Percentiles rank a stretch among this genome's conserved stretches.
These are phyloP conservation scores for Plectropomus leopardus DNA, from an alignment of 2,113 vertebrate genomes.

Conservation along the genomic window DNA sequence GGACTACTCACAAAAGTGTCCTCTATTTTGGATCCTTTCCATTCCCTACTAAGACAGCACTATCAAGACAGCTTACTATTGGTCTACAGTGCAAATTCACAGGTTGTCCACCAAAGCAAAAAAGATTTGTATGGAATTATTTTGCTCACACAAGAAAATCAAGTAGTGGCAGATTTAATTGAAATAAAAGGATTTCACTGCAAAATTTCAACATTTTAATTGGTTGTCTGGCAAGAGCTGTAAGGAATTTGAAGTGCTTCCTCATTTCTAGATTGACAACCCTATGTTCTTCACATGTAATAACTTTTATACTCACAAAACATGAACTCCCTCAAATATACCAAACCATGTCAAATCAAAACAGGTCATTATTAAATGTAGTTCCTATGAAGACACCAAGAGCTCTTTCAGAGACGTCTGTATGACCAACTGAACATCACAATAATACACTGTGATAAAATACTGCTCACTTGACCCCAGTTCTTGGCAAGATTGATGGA, in stretches of 20 bases:
- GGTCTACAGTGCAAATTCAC: too few species aligned
- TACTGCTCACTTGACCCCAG: conserved; percentile 7
- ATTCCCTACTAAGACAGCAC: too few species aligned
- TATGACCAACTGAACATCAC: neutral
- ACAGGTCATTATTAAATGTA: neutral
- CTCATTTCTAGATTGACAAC: neutral
- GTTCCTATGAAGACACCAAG: neutral
- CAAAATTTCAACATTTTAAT: neutral
- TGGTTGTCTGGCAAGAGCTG: neutral
- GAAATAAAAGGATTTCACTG: neutral
- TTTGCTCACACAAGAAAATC: neutral
- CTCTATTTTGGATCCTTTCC: neutral
- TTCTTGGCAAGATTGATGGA: conserved; percentile 5
- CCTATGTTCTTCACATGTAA: neutral
- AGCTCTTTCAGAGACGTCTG: neutral
- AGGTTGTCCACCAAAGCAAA: neutral
- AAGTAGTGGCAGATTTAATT: neutral
- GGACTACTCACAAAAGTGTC: neutral
- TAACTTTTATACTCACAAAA: neutral
- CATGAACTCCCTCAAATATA: neutral
- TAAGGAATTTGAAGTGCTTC: neutral
- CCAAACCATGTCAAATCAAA: neutral
- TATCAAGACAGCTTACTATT: too few species aligned
- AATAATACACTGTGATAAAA: conserved; percentile 10
- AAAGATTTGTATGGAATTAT: neutral